These are phyloP conservation scores for Neoscelio sp. DNA, from an alignment of 2,888 invertebrate species.

Conservation along the genomic window DNA sequence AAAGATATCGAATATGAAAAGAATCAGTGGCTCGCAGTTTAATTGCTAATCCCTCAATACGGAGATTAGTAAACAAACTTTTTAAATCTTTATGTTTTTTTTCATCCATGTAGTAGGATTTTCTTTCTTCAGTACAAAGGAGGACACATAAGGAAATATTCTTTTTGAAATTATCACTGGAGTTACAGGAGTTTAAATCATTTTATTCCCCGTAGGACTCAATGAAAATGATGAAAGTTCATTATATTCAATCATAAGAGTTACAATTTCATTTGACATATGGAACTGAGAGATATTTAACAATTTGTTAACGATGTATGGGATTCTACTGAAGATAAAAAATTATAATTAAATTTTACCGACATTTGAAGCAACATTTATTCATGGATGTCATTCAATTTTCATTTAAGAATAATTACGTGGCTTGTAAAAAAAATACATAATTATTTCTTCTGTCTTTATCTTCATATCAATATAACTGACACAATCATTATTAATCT, in stretches of 20 bases:
- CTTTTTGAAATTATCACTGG: conserved; percentile 13
- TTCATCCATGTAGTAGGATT: background rate
- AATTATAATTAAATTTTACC: conserved; percentile 23
- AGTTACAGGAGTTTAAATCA: conserved; percentile 2
- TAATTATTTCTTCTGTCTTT: background rate
- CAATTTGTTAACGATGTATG: conserved; percentile 12
- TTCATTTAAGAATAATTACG: conserved; percentile 25
- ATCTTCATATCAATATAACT: background rate
- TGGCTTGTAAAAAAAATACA: background rate
- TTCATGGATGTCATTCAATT: no score
- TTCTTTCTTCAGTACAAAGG: background rate
- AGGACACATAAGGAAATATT: conserved; percentile 10
- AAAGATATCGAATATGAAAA: background rate
- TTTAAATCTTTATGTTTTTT: no score
- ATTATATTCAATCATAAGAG: conserved; percentile 1
- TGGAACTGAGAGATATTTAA: conserved; percentile 8
- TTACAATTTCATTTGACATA: conserved; percentile 22
- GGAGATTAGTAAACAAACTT: background rate
- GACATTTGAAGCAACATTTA: background rate
- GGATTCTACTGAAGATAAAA: conserved; percentile 1
- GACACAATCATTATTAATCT: conserved; percentile 30
- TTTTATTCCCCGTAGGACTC: conserved; percentile 9
- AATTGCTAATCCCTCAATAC: background rate
- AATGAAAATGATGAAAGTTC: conserved; percentile 34
- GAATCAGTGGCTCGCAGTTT: background rate